Evolutionary conservation across 2,797 vertebrate species (phyloP), one percentile per base, ranked within the genome.

Genomic region (Salmo trutta): DNA sequence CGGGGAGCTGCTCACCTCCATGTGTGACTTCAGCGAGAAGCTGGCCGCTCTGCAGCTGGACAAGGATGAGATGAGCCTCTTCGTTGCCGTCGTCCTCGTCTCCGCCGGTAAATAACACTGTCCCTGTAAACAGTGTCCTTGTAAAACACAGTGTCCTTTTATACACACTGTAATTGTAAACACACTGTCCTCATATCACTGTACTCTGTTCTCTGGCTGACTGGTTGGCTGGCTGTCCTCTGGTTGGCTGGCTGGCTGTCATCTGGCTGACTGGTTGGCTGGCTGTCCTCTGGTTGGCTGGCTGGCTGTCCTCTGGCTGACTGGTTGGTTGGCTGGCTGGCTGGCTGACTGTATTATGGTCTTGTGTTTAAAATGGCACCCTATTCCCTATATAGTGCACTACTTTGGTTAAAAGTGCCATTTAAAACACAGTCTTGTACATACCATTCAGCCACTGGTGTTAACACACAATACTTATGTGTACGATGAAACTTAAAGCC

Each of bases 1-100:
- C 12, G 96, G 98, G 41, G 97, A 99, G 86, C 95, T 99, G 77
- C 96, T 99, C 80, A 96, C 94, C 89, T 97, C 98, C 52, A 99
- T 99, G 96, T 98, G 97, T 82, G 98, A 99, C 82, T 99, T 99
- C 85, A 99, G 97, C 66, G 97, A 99, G 91, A 99, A 99, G 86
- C 95, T 99, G 52, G 94, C 94, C 59, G 93, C 94, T 53, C 93
- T 99, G 83, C 94, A 95, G 56, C 97, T 99, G 56, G 95, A 95
- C 59, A 90, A 96, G 0, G 97, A 99, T 47, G 97, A 99, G 82
- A 99, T 97, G 95, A 98, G 97, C 88, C 95, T 99, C 82, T 99
- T 99, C 91, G 98, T 97, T 6, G 98, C 97, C 0, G 97, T 99
- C 85, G 97, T 99, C 85, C 95, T 99, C 17, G 97, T 99, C 36